These are phyloP conservation scores for Erebia epiphron DNA, from an alignment of 2,888 invertebrate genomes.

Conservation along the genomic window DNA sequence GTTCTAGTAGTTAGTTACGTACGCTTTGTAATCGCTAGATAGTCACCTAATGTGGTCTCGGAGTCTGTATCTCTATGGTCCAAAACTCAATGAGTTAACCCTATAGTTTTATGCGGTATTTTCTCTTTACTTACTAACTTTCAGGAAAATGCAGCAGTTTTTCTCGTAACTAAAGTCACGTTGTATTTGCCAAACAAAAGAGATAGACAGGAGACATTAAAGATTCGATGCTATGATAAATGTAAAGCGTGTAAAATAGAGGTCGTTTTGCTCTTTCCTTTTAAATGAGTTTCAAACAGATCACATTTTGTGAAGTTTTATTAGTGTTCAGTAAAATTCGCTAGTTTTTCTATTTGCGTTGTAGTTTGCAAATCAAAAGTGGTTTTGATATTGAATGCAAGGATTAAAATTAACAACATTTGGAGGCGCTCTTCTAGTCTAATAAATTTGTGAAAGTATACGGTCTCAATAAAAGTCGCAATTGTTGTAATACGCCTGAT, in stretches of 20 bases:
- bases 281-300: slow-evolving; percentile 1
- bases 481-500: no score
- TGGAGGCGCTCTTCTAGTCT: no score
- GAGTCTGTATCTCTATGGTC: background rate
- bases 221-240: background rate
- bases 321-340: background rate
- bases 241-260: background rate
- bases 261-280: slow-evolving; percentile 4
- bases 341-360: background rate
- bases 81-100: background rate
- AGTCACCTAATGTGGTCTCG: no score
- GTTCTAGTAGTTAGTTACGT: no score
- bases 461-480: no score
- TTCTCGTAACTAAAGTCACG: slow-evolving; percentile 7
- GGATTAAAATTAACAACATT: background rate
- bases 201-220: background rate
- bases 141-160: slow-evolving; percentile 19
- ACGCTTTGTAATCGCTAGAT: background rate
- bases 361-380: background rate
- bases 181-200: slow-evolving; percentile 1
- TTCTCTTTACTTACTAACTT: slow-evolving; percentile 19
- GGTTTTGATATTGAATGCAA: background rate
- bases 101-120: slow-evolving; percentile 14
- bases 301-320: background rate
- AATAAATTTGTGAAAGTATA: no score